Evolutionary conservation across 2,113 vertebrate genomes (phyloP).

Genomic region (Actenoides hombroni): DNA sequence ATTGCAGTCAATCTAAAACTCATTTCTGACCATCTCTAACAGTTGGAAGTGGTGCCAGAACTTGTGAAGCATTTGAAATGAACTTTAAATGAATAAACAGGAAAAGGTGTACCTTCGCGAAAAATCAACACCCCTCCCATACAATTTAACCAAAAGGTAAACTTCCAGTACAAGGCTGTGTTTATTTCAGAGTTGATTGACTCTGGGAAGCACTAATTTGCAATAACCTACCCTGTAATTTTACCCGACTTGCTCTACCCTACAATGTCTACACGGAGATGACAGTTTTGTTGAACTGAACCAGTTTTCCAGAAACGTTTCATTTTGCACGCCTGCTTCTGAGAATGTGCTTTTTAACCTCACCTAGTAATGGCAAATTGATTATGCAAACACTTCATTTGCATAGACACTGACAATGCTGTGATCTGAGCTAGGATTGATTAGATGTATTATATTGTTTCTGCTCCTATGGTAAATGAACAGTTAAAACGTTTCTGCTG

Average conservation of each 20-base stretch:
- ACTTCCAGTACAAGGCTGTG: not conserved
- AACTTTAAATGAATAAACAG: not conserved
- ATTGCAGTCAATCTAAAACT: not conserved
- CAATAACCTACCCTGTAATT: not conserved
- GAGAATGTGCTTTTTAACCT: not conserved
- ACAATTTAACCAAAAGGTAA: not conserved
- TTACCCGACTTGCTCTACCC: not conserved
- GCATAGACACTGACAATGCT: not conserved
- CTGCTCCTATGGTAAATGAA: not conserved
- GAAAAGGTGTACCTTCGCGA: not conserved
- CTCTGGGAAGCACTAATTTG: not conserved
- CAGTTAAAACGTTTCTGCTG: not conserved
- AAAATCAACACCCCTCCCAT: no score
- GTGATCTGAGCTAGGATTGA: not conserved
- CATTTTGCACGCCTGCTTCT: not conserved
- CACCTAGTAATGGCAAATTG: not conserved
- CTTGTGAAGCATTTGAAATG: not conserved
- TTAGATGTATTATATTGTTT: not conserved
- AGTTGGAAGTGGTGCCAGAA: not conserved
- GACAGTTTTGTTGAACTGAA: not conserved
- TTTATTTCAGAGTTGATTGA: not conserved
- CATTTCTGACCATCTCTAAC: not conserved
- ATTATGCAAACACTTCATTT: not conserved
- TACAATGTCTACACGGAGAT: accelerated
- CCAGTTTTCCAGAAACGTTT: not conserved